A percentile compares a stretch with the other conserved stretches of the same genome.
Conservation (phyloP, 2,797 vertebrate species). For the Pteropus rufus region DNA sequence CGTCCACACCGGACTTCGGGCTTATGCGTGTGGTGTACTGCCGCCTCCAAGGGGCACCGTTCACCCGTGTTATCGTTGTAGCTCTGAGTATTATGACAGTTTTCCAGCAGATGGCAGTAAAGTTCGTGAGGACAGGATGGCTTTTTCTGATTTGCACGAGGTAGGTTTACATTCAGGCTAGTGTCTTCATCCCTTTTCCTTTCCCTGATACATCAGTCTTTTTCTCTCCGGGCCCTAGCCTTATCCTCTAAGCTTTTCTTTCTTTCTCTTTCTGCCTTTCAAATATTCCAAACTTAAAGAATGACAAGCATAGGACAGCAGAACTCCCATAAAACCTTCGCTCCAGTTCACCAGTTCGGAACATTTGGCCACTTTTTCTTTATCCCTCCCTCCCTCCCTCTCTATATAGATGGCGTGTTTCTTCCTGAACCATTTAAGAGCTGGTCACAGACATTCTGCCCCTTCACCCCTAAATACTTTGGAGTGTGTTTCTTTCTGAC, state of each 20-base stretch:
- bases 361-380: background rate
- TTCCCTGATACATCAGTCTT: background rate
- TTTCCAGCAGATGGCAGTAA: conserved; percentile 54
- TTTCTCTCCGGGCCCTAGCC: background rate
- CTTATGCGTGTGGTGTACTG: background rate
- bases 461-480: background rate
- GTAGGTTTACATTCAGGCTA: background rate
- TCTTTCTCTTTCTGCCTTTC: background rate
- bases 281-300: background rate
- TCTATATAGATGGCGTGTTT: background rate
- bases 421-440: background rate
- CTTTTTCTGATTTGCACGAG: background rate
- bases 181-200: background rate
- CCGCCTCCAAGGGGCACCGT: background rate
- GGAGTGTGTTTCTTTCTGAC: background rate
- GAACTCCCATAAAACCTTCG: background rate
- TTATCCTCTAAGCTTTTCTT: background rate
- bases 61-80: background rate
- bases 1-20: background rate
- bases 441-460: background rate
- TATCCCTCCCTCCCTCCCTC: background rate
- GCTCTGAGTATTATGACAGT: background rate
- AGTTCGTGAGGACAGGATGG: background rate
- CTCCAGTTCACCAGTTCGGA: background rate
- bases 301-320: background rate